Percentiles rank a stretch among this genome's conserved stretches.
Evolutionary conservation across 2,888 invertebrate genomes (phyloP).

Genomic region (Frankliniella intonsa): DNA sequence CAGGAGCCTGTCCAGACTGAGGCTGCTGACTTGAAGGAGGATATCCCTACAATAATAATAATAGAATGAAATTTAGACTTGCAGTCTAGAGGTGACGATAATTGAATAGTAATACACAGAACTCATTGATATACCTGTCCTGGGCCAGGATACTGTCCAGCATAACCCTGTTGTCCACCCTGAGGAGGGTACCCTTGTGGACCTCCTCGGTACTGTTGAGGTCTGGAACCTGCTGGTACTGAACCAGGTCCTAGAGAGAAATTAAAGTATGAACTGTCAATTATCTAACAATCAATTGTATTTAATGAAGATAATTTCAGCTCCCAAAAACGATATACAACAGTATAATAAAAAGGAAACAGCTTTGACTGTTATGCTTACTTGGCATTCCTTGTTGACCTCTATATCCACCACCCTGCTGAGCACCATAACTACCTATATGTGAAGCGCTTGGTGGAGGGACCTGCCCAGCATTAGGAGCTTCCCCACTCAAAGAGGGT

Average conservation of each 20-base stretch:
- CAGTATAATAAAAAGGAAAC: neutral
- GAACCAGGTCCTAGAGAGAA: neutral
- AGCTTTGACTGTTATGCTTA: neutral
- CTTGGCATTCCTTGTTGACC: constrained; percentile 24
- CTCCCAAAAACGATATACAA: neutral
- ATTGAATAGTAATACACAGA: no score
- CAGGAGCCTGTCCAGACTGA: neutral
- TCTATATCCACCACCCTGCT: neutral
- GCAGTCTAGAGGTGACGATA: neutral
- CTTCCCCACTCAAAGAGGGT: neutral
- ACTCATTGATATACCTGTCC: neutral
- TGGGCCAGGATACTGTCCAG: constrained; percentile 4
- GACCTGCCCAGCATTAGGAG: neutral
- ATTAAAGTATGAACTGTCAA: neutral
- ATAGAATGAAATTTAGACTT: neutral
- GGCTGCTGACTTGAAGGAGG: neutral
- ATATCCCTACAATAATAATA: neutral
- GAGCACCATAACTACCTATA: neutral
- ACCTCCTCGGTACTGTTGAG: neutral
- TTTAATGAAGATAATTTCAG: no score
- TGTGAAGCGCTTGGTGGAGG: neutral
- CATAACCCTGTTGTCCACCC: constrained; percentile 6
- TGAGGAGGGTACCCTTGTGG: constrained; percentile 4
- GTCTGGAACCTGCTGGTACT: neutral
- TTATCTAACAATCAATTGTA: no score